Base-by-base conservation (phyloP, 2,888 invertebrate species). In the Biston betularia region DNA sequence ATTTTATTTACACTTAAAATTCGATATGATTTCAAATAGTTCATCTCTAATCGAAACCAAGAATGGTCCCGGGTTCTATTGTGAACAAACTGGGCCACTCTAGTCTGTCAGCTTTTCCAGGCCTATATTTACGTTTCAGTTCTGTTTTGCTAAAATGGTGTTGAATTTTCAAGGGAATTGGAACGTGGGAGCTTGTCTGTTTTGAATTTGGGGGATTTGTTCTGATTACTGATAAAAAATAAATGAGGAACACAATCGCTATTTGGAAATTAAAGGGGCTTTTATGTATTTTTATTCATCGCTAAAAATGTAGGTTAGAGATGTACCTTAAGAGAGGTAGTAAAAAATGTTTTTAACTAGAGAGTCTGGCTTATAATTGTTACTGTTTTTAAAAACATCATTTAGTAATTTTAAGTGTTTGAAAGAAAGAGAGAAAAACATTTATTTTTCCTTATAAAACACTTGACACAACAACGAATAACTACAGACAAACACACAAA, bases 71-170 rank as follows among this genome's bases (percentile, higher is more conserved):
- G n/a, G 56, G 12, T 11, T 40, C 67, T 63, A 70, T 71, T 73
- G 73, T 73, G 35, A 66, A 65, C 58, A 65, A 73, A 73, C 70
- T 73, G 50, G 71, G 69, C 1, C 73, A 63, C 40, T 60, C 65
- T 55, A 65, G 63, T 67, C 60, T 55, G 55, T 40, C 12, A 49
- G 34, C 52, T 14, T 50, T 55, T 60, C 15, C 63, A 49, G n/a
- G 65, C 53, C 69, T 65, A 70, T 70, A 67, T 69, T 56, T 52
- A 48, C 49, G 45, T 53, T 66, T 52, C 48, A 53, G 46, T 48
- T 48, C 56, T 62, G 60, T 63, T 65, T 35, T 56, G 9, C 34
- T 52, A 38, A 63, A 63, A 57, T 38, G 40, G 38, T 34, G 44
- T 42, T 49, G 55, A 52, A 60, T 52, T 60, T 48, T 57, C 57